phyloP scores from a whole-genome alignment of 35 echinoderm and acorn worm species.

The Patiria miniata region DNA sequence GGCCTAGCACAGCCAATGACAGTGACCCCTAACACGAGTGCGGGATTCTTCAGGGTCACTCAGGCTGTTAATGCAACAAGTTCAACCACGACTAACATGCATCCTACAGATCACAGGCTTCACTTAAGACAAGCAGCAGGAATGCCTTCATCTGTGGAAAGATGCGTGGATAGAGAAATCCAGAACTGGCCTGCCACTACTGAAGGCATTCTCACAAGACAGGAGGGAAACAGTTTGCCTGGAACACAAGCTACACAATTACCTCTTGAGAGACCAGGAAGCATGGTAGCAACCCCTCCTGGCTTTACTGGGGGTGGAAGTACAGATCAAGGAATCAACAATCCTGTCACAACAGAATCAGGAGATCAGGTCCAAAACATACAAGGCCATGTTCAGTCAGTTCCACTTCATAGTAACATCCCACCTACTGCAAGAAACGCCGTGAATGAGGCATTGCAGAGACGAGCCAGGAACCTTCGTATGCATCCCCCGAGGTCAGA shows the following conservation, averaged over 20 bases:
- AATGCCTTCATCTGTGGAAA: not conserved
- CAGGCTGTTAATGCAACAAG: not conserved
- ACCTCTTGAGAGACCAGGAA: not conserved
- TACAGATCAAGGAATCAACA: not conserved
- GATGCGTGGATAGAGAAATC: not conserved
- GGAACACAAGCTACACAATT: not conserved
- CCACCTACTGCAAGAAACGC: slow-evolving; percentile 29
- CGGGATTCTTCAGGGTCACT: not conserved
- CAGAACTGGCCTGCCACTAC: not conserved
- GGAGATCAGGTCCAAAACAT: not conserved
- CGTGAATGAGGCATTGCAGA: slow-evolving; percentile 44
- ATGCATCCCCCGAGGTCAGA: not conserved
- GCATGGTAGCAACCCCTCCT: not conserved
- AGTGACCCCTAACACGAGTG: not conserved
- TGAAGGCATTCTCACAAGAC: not conserved
- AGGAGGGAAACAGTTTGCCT: not conserved
- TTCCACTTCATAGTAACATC: slow-evolving; percentile 83
- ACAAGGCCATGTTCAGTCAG: slow-evolving; percentile 60
- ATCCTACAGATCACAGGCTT: not conserved
- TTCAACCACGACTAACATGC: not conserved
- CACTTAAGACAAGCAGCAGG: not conserved
- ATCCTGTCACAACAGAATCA: not conserved
- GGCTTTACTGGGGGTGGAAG: not conserved
- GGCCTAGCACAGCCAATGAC: not conserved
- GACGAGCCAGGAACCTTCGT: not conserved